These are phyloP conservation scores for Neoscelio sp. DNA, from an alignment of 2,888 invertebrate genomes.

Conservation along the genomic window DNA sequence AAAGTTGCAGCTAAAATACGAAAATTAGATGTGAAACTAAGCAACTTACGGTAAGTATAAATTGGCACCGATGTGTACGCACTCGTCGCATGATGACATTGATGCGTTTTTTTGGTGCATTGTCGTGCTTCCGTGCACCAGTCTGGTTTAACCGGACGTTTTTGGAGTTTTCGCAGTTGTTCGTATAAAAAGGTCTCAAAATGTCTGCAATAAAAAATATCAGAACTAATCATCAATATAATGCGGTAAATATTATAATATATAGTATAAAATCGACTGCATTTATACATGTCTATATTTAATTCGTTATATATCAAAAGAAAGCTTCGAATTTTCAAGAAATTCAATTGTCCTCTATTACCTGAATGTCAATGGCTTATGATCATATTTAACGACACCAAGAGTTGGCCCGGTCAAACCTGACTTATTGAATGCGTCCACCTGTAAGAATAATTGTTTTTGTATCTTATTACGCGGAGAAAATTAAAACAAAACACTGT, in stretches of 20 bases:
- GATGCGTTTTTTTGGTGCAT: slow-evolving; percentile 94
- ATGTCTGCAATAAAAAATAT: slow-evolving; percentile 75
- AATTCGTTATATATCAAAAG: not conserved
- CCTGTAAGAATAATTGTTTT: slow-evolving; percentile 69
- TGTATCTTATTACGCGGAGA: too few species aligned
- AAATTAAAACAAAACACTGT: too few species aligned
- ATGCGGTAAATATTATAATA: not conserved
- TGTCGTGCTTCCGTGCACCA: slow-evolving; percentile 90
- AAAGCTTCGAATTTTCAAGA: not conserved
- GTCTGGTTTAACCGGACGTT: slow-evolving; percentile 84
- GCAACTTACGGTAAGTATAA: slow-evolving; percentile 81
- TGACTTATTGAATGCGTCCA: slow-evolving; percentile 80
- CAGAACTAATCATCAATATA: not conserved
- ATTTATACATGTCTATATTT: too few species aligned
- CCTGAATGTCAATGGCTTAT: slow-evolving; percentile 80
- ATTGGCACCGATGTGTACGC: slow-evolving; percentile 94
- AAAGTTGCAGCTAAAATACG: too few species aligned
- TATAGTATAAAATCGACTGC: not conserved
- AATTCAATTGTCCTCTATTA: slow-evolving; percentile 64
- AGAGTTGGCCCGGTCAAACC: slow-evolving; percentile 80
- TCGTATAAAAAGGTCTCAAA: slow-evolving; percentile 96
- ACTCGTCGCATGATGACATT: slow-evolving; percentile 95
- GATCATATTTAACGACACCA: slow-evolving; percentile 80
- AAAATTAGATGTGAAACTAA: too few species aligned
- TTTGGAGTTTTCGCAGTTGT: slow-evolving; percentile 91